phyloP scores from a whole-genome alignment of 2,888 invertebrate species.

The Andrena flavipes region DNA sequence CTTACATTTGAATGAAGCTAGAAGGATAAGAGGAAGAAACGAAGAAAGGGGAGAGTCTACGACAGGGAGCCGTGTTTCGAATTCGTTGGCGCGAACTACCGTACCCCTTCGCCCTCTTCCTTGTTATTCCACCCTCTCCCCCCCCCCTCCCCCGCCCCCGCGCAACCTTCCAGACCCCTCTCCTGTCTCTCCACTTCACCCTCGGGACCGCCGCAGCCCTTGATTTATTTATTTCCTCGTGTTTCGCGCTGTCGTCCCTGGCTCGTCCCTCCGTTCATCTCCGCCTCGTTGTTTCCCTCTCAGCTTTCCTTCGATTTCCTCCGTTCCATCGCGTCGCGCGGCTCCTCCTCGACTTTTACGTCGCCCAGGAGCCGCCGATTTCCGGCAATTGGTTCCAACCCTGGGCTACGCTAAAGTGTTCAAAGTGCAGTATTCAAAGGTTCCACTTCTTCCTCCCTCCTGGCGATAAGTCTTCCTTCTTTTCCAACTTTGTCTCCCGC shows the following conservation, averaged over 20 bases:
- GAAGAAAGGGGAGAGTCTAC: slow-evolving; percentile 19
- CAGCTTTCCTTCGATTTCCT: slow-evolving; percentile 55
- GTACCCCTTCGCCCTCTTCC: slow-evolving; percentile 26
- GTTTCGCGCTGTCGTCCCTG: slow-evolving; percentile 60
- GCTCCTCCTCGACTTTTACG: slow-evolving; percentile 64
- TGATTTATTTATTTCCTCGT: slow-evolving; percentile 72
- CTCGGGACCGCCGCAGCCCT: slow-evolving; percentile 52
- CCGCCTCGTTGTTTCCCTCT: slow-evolving; percentile 51
- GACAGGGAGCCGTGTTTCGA: slow-evolving; percentile 38
- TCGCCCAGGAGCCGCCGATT: slow-evolving; percentile 72
- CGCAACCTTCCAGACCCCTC: slow-evolving; percentile 7
- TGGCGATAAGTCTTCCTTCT: slow-evolving; percentile 19
- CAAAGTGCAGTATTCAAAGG: slow-evolving; percentile 52
- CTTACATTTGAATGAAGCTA: slow-evolving; percentile 67
- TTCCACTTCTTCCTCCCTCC: slow-evolving; percentile 32
- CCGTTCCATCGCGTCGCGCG: slow-evolving; percentile 42
- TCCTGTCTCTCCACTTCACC: slow-evolving; percentile 39
- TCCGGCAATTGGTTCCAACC: slow-evolving; percentile 71
- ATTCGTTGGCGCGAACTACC: slow-evolving; percentile 62
- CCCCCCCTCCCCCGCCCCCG: not conserved
- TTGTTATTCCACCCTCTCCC: slow-evolving; percentile 30
- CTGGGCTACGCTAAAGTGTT: slow-evolving; percentile 26
- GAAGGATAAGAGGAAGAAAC: slow-evolving; percentile 49
- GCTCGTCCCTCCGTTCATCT: slow-evolving; percentile 46
- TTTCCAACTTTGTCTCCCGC: slow-evolving; percentile 1